Percentiles rank a stretch among this genome's conserved stretches.
These are phyloP conservation scores for Parnassius glacialis DNA, from an alignment of 2,888 invertebrate species.

Conservation along the genomic window DNA sequence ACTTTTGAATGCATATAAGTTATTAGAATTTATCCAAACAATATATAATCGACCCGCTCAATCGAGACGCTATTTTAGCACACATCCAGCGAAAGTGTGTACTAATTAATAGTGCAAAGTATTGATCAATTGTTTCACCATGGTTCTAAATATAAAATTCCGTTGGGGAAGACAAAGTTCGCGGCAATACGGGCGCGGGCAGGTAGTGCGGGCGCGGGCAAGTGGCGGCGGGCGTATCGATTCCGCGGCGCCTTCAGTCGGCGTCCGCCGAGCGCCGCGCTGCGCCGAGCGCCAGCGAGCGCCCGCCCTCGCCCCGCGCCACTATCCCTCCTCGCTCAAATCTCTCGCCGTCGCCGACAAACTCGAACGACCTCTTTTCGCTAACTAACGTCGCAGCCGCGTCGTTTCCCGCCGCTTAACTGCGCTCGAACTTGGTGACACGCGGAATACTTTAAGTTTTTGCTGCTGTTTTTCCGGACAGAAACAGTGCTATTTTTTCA, in stretches of 20 bases:
- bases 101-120: constrained; percentile 77
- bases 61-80: constrained; percentile 17
- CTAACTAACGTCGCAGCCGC: constrained; percentile 75
- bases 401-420: constrained; percentile 72
- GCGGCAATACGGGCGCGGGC: constrained; percentile 77
- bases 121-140: constrained; percentile 79
- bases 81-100: constrained; percentile 58
- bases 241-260: constrained; percentile 77
- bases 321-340: constrained; percentile 43
- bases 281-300: constrained; percentile 76
- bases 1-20: not conserved
- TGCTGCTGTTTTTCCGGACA: not conserved
- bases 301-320: constrained; percentile 43
- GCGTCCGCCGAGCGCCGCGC: constrained; percentile 79
- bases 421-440: constrained; percentile 56
- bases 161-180: constrained; percentile 78
- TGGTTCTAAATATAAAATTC: constrained; percentile 80
- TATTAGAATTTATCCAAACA: not conserved
- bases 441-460: constrained; percentile 8
- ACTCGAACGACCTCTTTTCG: constrained; percentile 79
- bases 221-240: constrained; percentile 69
- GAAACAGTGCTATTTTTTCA: constrained; percentile 11
- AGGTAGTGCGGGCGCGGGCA: constrained; percentile 60
- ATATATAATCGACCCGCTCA: not conserved
- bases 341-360: constrained; percentile 73